Base-by-base conservation (phyloP, 1,140 invertebrate species). In the Rhynchophorus ferrugineus region DNA sequence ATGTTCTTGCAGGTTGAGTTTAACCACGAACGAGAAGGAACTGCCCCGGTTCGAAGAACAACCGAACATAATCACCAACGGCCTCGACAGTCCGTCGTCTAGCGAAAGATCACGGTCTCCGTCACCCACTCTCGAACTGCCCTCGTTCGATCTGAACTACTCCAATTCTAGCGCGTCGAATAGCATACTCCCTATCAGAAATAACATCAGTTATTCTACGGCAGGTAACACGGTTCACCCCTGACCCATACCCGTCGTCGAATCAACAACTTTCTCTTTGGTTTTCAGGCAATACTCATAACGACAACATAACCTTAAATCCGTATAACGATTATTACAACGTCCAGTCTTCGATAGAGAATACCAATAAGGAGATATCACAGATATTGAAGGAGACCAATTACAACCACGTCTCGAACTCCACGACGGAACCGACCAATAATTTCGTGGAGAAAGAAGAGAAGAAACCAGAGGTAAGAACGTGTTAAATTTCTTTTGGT, bases 311-410 rank as follows among this genome's bases (percentile, higher is more conserved):
- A 11, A 48, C 45, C 16, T 29, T 29, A 29, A 56, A 58, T 38
- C 53, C 56, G 2, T 33, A 54, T 11, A 54, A 55, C 29, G 58
- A 59, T 36, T 62, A 60, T 42, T 46, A 54, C 29, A 61, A 44
- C 39, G 43, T 57, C 22, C n/a, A n/a, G n/a, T 58, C 56, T 5
- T 21, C 55, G 1, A 56, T 49, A 33, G 59, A 63, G 36, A 55
- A 46, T 44, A 56, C 61, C 16, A 61, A 66, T 49, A 61, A 65
- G 29, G 59, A 65, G 52, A 69, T 69, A 48, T 69, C 67, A 6
- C 65, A 66, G 47, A 69, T 69, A 19, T 43, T 69, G 6, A 69
- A 68, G 51, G 67, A 69, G 57, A 64, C 65, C 6, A 69, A 66
- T 34, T 57, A 50, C 21, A 63, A 57, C 43, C 46, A 57, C 47